Evolutionary conservation across 2,113 vertebrate genomes (phyloP).

Genomic region (Crotalus helleri): DNA sequence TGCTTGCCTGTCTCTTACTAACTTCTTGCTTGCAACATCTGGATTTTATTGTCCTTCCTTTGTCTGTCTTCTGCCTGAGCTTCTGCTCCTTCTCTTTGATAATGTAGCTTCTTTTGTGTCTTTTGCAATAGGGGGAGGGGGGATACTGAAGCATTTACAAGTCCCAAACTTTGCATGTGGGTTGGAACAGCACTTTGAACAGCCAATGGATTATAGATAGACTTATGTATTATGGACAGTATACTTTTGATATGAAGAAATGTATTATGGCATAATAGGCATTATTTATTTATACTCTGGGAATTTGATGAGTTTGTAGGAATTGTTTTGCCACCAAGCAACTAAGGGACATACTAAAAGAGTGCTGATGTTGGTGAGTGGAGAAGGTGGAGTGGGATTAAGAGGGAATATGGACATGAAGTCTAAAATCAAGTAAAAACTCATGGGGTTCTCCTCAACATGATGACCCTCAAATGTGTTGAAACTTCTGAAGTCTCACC

Average conservation of each 20-base stretch:
- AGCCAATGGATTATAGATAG: not conserved
- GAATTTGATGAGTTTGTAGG: not conserved
- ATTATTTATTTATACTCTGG: not conserved
- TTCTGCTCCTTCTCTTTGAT: not conserved
- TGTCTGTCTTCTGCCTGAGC: not conserved
- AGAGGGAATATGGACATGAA: not conserved
- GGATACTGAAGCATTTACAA: constrained; percentile 46
- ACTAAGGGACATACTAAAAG: not conserved
- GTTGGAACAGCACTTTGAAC: not conserved
- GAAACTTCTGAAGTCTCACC: not conserved
- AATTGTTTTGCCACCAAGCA: not conserved
- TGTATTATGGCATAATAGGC: not conserved
- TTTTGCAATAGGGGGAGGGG: not conserved
- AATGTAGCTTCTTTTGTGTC: not conserved
- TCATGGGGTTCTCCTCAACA: not conserved
- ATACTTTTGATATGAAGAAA: too few relatives aligned
- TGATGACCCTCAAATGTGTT: not conserved
- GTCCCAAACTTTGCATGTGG: not conserved
- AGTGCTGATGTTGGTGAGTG: not conserved
- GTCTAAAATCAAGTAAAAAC: not conserved
- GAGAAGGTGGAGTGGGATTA: not conserved
- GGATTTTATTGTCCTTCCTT: not conserved
- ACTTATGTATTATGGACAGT: too few relatives aligned
- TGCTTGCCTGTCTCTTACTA: not conserved
- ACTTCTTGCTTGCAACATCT: not conserved